A percentile compares a stretch with the other conserved stretches of the same genome.
Evolutionary conservation across 2,113 vertebrate species (phyloP).

Genomic region (Zapus hudsonius): DNA sequence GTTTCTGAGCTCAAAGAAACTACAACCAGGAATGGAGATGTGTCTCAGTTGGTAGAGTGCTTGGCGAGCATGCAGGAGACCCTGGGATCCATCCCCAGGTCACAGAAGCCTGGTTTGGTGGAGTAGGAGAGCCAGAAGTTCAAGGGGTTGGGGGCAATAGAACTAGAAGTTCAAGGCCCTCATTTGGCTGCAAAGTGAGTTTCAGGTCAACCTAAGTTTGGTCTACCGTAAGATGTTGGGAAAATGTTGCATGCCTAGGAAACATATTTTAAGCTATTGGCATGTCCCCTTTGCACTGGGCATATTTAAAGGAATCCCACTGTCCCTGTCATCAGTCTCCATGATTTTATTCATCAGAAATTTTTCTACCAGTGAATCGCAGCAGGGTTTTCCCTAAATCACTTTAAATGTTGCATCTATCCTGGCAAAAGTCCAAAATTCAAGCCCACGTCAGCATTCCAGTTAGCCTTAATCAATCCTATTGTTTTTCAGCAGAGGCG

Average conservation of each 20-base stretch:
- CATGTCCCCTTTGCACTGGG: background rate
- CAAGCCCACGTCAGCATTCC: slow-evolving; percentile 46
- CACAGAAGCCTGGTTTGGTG: no score
- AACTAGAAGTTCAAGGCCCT: no score
- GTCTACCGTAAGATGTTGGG: background rate
- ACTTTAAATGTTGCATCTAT: slow-evolving; percentile 32
- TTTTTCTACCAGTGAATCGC: slow-evolving; percentile 28
- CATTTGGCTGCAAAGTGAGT: no score
- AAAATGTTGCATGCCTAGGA: slow-evolving; percentile 3
- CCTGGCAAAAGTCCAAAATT: slow-evolving; percentile 52
- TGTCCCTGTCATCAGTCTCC: background rate
- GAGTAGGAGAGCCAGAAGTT: no score
- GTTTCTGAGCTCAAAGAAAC: background rate
- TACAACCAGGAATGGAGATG: background rate
- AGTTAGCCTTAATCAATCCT: slow-evolving; percentile 24
- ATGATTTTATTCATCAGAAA: background rate
- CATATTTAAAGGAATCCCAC: slow-evolving; percentile 9
- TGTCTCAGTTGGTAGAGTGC: no score
- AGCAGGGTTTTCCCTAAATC: slow-evolving; percentile 27
- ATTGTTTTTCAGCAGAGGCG: slow-evolving; percentile 13
- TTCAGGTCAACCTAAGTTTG: background rate
- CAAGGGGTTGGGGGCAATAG: no score
- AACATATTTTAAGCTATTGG: background rate
- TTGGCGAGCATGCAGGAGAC: no score
- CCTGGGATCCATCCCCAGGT: no score